These are phyloP conservation scores for Octodonta nipae DNA, from an alignment of 2,888 invertebrate species.

Conservation along the genomic window DNA sequence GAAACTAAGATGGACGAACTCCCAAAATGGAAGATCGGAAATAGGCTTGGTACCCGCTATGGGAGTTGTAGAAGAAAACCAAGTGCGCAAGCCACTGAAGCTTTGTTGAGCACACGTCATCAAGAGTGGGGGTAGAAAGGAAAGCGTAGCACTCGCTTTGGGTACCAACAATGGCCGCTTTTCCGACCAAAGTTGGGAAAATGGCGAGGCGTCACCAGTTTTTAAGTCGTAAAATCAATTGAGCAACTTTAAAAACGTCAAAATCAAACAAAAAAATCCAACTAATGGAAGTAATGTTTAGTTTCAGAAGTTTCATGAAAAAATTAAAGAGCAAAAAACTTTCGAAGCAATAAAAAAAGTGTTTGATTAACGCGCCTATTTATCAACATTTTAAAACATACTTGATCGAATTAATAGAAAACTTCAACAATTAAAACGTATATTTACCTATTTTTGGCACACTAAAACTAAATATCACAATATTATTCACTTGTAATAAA, in stretches of 20 bases:
- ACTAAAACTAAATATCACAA: constrained; percentile 37
- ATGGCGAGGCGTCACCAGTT: constrained; percentile 28
- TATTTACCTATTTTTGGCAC: constrained; percentile 38
- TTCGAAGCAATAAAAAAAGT: no score
- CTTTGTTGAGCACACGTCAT: constrained; percentile 22
- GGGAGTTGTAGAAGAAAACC: constrained; percentile 6
- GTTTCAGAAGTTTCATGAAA: no score
- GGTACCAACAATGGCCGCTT: constrained; percentile 36
- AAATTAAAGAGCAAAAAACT: no score
- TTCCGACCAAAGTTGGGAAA: constrained; percentile 33
- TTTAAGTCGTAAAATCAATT: no score
- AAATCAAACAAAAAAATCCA: no score
- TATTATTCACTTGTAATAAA: constrained; percentile 33
- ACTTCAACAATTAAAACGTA: constrained; percentile 6
- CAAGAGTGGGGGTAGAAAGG: constrained; percentile 24
- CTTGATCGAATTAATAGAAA: constrained; percentile 3
- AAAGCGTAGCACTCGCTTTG: constrained; percentile 29
- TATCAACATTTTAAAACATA: background rate
- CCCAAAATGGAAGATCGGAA: constrained; percentile 10
- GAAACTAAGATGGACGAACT: constrained; percentile 6
- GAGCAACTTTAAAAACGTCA: no score
- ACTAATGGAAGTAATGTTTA: no score
- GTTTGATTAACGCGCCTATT: no score
- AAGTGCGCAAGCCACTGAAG: constrained; percentile 17
- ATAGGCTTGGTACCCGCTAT: constrained; percentile 9